Evolutionary conservation across 2,113 vertebrate species (phyloP), one percentile per base, ranked within the genome.

Genomic region (Podocnemis expansa): DNA sequence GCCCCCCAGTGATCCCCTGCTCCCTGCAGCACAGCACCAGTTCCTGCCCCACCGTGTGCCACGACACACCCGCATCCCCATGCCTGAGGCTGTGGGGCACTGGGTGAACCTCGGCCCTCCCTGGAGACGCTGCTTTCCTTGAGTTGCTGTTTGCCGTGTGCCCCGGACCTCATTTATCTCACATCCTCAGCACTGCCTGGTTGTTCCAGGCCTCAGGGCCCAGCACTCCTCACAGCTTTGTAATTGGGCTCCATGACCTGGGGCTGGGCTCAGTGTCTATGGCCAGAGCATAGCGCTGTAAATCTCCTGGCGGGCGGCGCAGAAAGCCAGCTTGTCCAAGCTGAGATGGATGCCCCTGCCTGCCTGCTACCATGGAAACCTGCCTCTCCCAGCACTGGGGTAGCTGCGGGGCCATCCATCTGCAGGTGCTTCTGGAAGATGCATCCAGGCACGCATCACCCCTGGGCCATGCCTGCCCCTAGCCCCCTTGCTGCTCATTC

Each of bases 311-410:
- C 7, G 16, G 73, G 31, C 51, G 22, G n/a, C 47, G 16, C 52
- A 13, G 38, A 19, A 38, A 22, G n/a, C n/a, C 11, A 38, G n/a
- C 67, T 81, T 22, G 63, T 60, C 89, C 84, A 31, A n/a, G 84
- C 78, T 51, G 63, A 91, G 89, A 76, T 45, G 12, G 78, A 87
- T 54, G 78, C 89, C 78, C 89, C 78, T 13, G 45, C 90, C 21
- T 34, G 78, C 90, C 45, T 63, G 84, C 84, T 87, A 70, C 73
- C 84, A 91, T 91, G 67, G 79, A 56, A 78, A 91, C 90, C 14
- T 31, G 84, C 47, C n/a, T 81, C 78, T 49, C 38, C 47, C 27
- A 45, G 89, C 79, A 47, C 49, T 14, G 19, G 24, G 84, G 78
- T 60, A 78, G 80, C 51, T 17, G 31, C 55, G 6, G 54, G 67